Conservation (phyloP, 2,797 vertebrate genomes). For the Sebastes miniatus region DNA sequence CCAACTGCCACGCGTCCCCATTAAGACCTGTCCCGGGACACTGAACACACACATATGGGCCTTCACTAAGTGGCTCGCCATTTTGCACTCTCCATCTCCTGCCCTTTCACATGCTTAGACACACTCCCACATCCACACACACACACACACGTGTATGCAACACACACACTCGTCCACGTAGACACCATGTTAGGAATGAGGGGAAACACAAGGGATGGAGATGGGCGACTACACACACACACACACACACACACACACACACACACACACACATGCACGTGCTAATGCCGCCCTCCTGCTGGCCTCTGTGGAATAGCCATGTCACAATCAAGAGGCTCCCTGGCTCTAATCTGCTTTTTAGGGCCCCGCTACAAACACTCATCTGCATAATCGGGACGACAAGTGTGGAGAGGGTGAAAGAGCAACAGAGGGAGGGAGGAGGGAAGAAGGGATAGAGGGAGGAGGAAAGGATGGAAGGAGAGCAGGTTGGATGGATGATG, state of each 20-base stretch:
- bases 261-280: slow-evolving; percentile 34
- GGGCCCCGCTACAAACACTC: slow-evolving; percentile 71
- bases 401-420: slow-evolving; percentile 84
- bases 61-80: slow-evolving; percentile 61
- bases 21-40: slow-evolving; percentile 55
- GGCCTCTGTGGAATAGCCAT: slow-evolving; percentile 80
- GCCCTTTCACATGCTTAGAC: slow-evolving; percentile 31
- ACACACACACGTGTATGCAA: neutral
- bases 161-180: slow-evolving; percentile 8
- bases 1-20: slow-evolving; percentile 44
- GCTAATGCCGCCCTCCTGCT: slow-evolving; percentile 66
- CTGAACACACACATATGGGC: slow-evolving; percentile 25
- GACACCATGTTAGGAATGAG: slow-evolving; percentile 37
- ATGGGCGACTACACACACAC: slow-evolving; percentile 6
- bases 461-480: slow-evolving; percentile 4
- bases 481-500: neutral
- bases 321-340: slow-evolving; percentile 79
- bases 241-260: slow-evolving; percentile 14
- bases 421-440: slow-evolving; percentile 33
- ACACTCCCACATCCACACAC: slow-evolving; percentile 24
- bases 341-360: slow-evolving; percentile 84
- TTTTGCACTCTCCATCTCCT: slow-evolving; percentile 46
- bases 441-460: neutral
- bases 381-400: slow-evolving; percentile 86
- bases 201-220: slow-evolving; percentile 33